phyloP scores from a whole-genome alignment of 2,888 invertebrate species.

The Eurytoma adleriae region DNA sequence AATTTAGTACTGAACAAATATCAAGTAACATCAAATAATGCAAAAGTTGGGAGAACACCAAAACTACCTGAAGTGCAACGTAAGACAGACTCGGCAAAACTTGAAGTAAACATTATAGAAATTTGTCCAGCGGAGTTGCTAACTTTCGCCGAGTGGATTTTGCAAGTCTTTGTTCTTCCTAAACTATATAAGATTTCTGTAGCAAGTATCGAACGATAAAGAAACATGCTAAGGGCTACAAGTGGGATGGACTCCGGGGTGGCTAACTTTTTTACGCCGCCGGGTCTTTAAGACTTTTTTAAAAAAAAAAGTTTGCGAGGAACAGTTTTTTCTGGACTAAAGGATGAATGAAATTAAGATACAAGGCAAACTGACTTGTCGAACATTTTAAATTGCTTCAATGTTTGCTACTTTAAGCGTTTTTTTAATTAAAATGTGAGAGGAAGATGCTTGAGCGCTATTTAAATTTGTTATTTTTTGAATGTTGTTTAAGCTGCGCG shows the following conservation, averaged over 20 bases:
- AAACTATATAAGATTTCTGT: background rate
- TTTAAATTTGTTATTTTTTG: background rate
- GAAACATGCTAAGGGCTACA: too few relatives aligned
- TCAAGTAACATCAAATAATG: constrained; percentile 1
- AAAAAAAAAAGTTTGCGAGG: too few relatives aligned
- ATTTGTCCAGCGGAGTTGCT: constrained; percentile 1
- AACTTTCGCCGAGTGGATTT: constrained; percentile 4
- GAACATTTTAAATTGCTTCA: background rate
- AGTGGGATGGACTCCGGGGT: too few relatives aligned
- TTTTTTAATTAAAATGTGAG: background rate
- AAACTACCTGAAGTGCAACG: constrained; percentile 6
- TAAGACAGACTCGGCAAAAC: background rate
- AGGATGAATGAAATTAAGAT: too few relatives aligned
- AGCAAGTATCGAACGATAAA: too few relatives aligned
- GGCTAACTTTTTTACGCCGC: too few relatives aligned
- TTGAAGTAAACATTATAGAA: constrained; percentile 15
- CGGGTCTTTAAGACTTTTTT: too few relatives aligned
- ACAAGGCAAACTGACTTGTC: too few relatives aligned
- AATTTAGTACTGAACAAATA: background rate
- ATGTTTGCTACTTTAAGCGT: background rate
- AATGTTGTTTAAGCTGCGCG: too few relatives aligned
- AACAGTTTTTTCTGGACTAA: too few relatives aligned
- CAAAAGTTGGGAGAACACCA: background rate
- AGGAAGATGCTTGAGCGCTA: background rate
- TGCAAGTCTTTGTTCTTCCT: background rate